phyloP scores from a whole-genome alignment of 1,140 invertebrate genomes.

The Druon quercuslanigerum region DNA sequence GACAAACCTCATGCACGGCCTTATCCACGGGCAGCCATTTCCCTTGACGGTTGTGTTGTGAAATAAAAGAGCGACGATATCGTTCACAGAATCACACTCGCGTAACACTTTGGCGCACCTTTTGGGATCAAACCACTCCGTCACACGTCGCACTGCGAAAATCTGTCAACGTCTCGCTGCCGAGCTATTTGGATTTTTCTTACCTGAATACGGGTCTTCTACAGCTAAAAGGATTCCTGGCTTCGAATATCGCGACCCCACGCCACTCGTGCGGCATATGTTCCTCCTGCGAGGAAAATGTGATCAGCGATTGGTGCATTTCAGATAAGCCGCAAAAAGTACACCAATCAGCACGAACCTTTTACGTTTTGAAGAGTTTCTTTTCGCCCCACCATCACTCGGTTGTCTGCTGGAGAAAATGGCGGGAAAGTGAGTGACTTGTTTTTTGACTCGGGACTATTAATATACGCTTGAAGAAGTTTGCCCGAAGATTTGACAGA shows the following conservation, averaged over 20 bases:
- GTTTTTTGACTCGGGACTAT: not conserved
- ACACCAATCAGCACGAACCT: slow-evolving; percentile 75
- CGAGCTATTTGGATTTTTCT: slow-evolving; percentile 78
- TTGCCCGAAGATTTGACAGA: not conserved
- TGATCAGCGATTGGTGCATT: slow-evolving; percentile 76
- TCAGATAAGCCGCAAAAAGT: slow-evolving; percentile 79
- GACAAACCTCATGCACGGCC: slow-evolving; percentile 18
- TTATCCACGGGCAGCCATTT: slow-evolving; percentile 68
- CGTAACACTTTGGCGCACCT: slow-evolving; percentile 34
- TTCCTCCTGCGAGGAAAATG: slow-evolving; percentile 75
- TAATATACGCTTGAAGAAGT: not conserved
- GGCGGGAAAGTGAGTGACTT: slow-evolving; percentile 58
- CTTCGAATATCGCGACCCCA: slow-evolving; percentile 80
- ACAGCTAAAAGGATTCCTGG: slow-evolving; percentile 78
- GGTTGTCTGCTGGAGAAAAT: slow-evolving; percentile 60
- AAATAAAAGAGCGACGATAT: slow-evolving; percentile 63
- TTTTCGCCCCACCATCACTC: slow-evolving; percentile 67
- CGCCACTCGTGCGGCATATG: slow-evolving; percentile 79
- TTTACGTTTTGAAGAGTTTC: slow-evolving; percentile 76
- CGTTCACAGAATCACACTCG: slow-evolving; percentile 56
- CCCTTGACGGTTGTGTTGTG: slow-evolving; percentile 66
- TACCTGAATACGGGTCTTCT: slow-evolving; percentile 76
- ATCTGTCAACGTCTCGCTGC: slow-evolving; percentile 74
- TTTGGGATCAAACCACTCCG: slow-evolving; percentile 25
- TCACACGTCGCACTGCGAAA: slow-evolving; percentile 32